A percentile compares a stretch with the other conserved stretches of the same genome.
These are phyloP conservation scores for Ganaspis brasiliensis DNA, from an alignment of 2,888 invertebrate species.

Conservation along the genomic window DNA sequence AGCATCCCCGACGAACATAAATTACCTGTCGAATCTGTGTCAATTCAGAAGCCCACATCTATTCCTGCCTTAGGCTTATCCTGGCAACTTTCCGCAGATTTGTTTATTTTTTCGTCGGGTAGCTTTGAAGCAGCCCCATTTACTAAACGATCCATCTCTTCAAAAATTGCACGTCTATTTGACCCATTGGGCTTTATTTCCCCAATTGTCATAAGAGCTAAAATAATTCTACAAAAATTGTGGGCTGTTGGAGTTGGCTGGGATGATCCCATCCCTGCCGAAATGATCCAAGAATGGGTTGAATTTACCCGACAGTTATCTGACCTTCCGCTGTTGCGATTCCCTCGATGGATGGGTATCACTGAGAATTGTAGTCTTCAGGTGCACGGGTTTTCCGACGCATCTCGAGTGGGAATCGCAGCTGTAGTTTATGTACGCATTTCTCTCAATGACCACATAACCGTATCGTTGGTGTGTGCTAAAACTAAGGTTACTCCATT, in stretches of 20 bases:
- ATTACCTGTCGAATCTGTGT: too few relatives aligned
- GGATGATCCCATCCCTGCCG: conserved; percentile 14
- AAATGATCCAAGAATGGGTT: conserved; percentile 10
- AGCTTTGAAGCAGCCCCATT: not conserved
- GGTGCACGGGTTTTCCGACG: conserved; percentile 49
- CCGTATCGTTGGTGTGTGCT: too few relatives aligned
- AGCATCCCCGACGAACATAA: too few relatives aligned
- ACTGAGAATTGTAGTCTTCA: not conserved
- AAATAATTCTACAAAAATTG: not conserved
- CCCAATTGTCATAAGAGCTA: not conserved
- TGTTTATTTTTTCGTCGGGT: not conserved
- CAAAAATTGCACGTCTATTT: not conserved
- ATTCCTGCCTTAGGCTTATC: not conserved
- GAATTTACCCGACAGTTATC: conserved; percentile 17
- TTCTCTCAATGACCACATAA: too few relatives aligned
- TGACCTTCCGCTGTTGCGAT: not conserved
- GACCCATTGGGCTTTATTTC: not conserved
- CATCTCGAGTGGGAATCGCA: conserved; percentile 40
- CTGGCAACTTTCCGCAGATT: not conserved
- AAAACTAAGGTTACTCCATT: too few relatives aligned
- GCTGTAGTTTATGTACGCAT: not conserved
- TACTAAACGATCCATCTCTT: not conserved
- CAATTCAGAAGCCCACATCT: too few relatives aligned
- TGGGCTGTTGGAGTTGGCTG: not conserved
- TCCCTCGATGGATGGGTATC: conserved; percentile 45